phyloP scores from a whole-genome alignment of 1,140 invertebrate species.

The Rhopalosiphum maidis region DNA sequence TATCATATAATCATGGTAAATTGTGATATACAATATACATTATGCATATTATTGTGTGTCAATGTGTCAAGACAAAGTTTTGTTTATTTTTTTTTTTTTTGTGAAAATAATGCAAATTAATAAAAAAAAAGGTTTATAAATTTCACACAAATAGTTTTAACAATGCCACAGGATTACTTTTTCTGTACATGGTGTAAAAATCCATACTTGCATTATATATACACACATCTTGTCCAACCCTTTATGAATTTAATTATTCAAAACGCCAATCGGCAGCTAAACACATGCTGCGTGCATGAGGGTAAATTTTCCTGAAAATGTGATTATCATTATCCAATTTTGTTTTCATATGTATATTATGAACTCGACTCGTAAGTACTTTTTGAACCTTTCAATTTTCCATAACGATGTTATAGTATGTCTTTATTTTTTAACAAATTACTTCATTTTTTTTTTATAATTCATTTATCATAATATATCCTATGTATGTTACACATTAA shows the following conservation, averaged over 20 bases:
- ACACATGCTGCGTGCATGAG: not conserved
- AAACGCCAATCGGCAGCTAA: conserved; percentile 13
- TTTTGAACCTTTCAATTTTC: not conserved
- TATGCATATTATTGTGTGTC: not conserved
- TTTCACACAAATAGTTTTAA: not conserved
- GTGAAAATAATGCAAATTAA: not conserved
- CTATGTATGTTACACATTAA: not conserved
- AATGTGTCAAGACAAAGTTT: not conserved
- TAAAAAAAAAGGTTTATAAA: not conserved
- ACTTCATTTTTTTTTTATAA: not conserved
- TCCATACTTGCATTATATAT: not conserved
- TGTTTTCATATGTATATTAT: not conserved
- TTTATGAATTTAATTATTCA: conserved; percentile 8
- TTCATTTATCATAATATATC: not conserved
- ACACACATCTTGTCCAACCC: conserved; percentile 3
- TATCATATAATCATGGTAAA: not conserved
- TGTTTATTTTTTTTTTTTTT: not conserved
- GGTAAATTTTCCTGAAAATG: conserved; percentile 14
- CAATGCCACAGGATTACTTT: not conserved
- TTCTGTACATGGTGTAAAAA: not conserved
- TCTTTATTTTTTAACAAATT: not conserved
- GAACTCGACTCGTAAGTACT: not conserved
- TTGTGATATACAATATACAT: not conserved
- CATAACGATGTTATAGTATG: not conserved
- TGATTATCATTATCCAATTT: conserved; percentile 29